These are phyloP conservation scores for Eupeodes corollae DNA, from an alignment of 1,140 invertebrate species.

Conservation along the genomic window DNA sequence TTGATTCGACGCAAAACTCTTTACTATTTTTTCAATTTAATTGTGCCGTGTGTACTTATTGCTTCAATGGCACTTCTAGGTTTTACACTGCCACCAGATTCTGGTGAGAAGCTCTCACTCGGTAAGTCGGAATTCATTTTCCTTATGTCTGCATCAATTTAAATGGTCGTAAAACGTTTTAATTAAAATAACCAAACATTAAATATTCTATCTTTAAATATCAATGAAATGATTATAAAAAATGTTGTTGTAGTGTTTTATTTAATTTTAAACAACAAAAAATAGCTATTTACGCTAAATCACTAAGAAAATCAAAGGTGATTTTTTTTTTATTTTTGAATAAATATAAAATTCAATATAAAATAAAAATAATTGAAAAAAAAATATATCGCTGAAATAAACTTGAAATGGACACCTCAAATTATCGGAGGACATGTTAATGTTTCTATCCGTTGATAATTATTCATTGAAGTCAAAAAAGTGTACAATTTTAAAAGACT, in stretches of 20 bases:
- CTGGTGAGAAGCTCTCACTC: slow-evolving; percentile 97
- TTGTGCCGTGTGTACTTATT: slow-evolving; percentile 97
- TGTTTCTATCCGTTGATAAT: no score
- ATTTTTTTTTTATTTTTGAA: no score
- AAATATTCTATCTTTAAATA: not conserved
- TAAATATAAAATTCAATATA: no score
- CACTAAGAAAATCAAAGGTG: no score
- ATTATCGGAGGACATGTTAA: no score
- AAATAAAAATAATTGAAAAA: no score
- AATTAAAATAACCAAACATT: not conserved
- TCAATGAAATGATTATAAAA: not conserved
- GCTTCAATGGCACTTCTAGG: slow-evolving; percentile 97
- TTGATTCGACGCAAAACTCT: slow-evolving; percentile 94
- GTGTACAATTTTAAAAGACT: no score
- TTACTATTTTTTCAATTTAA: slow-evolving; percentile 99
- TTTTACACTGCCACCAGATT: slow-evolving; percentile 96
- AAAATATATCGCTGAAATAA: no score
- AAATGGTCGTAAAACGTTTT: not conserved
- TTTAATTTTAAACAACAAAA: not conserved
- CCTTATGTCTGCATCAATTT: no score
- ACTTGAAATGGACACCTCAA: no score
- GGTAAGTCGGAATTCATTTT: slow-evolving; percentile 47
- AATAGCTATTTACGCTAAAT: not conserved
- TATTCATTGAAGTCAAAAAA: no score
- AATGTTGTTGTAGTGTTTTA: not conserved